phyloP scores from a whole-genome alignment of 2,113 vertebrate genomes.

The Cepphus grylle region DNA sequence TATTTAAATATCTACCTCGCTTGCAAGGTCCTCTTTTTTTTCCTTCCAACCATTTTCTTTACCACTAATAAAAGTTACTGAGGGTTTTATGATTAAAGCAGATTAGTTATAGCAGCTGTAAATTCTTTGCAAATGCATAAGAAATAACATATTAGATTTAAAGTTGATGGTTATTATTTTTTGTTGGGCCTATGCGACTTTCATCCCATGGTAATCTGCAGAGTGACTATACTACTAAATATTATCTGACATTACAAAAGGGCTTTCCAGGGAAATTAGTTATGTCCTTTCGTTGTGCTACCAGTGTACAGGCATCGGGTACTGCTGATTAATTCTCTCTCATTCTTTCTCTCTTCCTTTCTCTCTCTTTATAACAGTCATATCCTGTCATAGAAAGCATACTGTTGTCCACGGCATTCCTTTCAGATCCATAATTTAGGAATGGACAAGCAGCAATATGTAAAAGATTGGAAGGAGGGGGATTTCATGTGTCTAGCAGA shows the following conservation, averaged over 20 bases:
- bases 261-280: background rate
- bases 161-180: background rate
- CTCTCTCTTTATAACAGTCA: background rate
- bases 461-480: background rate
- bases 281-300: background rate
- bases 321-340: background rate
- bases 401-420: background rate
- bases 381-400: background rate
- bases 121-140: background rate
- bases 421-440: background rate
- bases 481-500: background rate
- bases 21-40: background rate
- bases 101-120: background rate
- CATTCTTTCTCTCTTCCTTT: background rate
- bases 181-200: background rate
- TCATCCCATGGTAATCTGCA: background rate
- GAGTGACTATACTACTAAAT: background rate
- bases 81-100: background rate
- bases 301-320: background rate
- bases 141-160: background rate
- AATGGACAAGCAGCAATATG: background rate
- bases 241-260: background rate
- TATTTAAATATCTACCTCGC: background rate
- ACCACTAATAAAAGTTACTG: background rate
- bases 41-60: background rate